Conservation (phyloP, 2,113 vertebrate species). For the Bambusicola thoracicus region DNA sequence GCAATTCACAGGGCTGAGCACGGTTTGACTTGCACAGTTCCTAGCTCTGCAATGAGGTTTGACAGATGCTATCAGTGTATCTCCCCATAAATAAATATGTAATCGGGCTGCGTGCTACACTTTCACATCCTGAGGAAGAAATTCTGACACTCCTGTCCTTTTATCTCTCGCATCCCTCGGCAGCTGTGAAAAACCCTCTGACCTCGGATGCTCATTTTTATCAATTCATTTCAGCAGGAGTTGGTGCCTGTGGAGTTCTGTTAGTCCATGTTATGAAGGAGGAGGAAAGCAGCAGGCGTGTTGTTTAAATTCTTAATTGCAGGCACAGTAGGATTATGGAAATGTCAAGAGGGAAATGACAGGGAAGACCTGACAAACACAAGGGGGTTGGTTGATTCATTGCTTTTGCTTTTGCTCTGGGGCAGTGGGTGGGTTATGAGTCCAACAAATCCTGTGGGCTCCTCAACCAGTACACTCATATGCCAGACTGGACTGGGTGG, state of each 20-base stretch:
- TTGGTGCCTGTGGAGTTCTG: slow-evolving; percentile 25
- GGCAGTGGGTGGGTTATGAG: background rate
- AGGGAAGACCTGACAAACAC: slow-evolving; percentile 41
- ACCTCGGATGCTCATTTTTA: slow-evolving; percentile 29
- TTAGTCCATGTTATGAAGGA: slow-evolving; percentile 10
- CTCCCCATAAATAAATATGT: slow-evolving; percentile 50
- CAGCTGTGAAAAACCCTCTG: slow-evolving; percentile 51
- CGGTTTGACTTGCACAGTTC: background rate
- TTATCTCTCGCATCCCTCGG: slow-evolving; percentile 29
- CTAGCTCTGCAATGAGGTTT: slow-evolving; percentile 7
- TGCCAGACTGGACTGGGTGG: background rate
- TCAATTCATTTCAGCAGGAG: background rate
- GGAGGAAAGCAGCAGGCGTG: slow-evolving; percentile 59
- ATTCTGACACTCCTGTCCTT: slow-evolving; percentile 57
- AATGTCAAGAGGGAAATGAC: slow-evolving; percentile 63
- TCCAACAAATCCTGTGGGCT: background rate
- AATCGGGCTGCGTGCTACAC: background rate
- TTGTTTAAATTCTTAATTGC: slow-evolving; percentile 70
- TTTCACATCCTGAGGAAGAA: slow-evolving; percentile 14
- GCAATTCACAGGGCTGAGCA: background rate
- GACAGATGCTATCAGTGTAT: slow-evolving; percentile 31
- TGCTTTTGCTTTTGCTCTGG: background rate
- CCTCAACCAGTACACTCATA: background rate
- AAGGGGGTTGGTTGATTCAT: background rate
- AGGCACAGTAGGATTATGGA: slow-evolving; percentile 62